Evolutionary conservation across 2,113 vertebrate species (phyloP), one percentile per base, ranked within the genome.

Genomic region (Cichladusa arquata): DNA sequence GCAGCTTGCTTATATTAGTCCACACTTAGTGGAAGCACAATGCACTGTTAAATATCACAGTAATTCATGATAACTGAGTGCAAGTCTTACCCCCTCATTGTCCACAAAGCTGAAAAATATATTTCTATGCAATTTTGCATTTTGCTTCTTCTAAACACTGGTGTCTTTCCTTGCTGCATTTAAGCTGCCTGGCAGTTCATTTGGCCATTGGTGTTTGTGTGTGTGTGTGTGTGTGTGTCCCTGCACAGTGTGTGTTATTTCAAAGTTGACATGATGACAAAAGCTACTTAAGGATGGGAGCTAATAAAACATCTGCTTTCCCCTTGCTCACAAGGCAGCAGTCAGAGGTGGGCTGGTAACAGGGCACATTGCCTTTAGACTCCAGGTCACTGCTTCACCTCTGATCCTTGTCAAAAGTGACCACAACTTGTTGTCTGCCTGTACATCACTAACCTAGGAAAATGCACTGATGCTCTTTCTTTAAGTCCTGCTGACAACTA

Each of bases 231-330:
- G 45, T 60, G 8, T 56, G 19, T 51, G 29, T 34, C 14, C 8
- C 29, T 6, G 0, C 31, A 47, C 56, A 6, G 42, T 23, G 23
- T 12, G 20, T 85, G 78, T 87, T 91, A 72, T 77, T 89, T 69
- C 66, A 89, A 87, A 77, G 73, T 1, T 93, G 92, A 89, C 61
- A 42, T 3, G 73, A 81, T 82, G 77, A 96, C 78, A 96, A 95
- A 94, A 95, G 94, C 51, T 92, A 91, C 77, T 95, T 91, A 96
- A 89, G 89, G 60, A 57, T 53, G 78, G 61, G 53, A 89, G 84
- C 84, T 89, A 93, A 95, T 93, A 84, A 87, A 93, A 81, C 84
- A 95, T 81, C 94, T 92, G 86, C 57, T 86, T 95, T 96, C 67
- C 65, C 54, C 53, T n/a, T n/a, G 29, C 51, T 80, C 19, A 2